Conservation (phyloP, 2,888 invertebrate genomes). For the Agrilus cyanescens region DNA sequence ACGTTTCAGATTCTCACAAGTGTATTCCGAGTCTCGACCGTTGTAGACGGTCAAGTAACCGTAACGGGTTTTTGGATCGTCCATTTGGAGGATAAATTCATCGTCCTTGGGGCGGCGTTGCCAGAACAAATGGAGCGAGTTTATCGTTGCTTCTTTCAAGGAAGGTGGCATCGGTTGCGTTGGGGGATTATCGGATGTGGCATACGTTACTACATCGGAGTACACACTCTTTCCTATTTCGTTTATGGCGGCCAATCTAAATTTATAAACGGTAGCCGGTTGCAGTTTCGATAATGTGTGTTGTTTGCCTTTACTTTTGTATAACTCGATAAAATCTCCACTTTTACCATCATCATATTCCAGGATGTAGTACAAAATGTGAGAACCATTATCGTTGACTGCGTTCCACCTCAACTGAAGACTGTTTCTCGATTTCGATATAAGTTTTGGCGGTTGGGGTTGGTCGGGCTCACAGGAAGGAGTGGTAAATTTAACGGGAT, state of each 20-base stretch:
- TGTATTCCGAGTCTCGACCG: slow-evolving; percentile 58
- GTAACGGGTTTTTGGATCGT: slow-evolving; percentile 34
- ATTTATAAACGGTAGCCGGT: slow-evolving; percentile 68
- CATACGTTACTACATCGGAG: slow-evolving; percentile 54
- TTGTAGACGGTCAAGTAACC: slow-evolving; percentile 57
- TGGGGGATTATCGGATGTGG: slow-evolving; percentile 72
- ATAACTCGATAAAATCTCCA: slow-evolving; percentile 59
- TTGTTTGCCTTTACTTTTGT: slow-evolving; percentile 62
- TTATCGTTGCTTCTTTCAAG: slow-evolving; percentile 50
- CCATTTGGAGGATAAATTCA: slow-evolving; percentile 74
- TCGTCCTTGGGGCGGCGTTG: slow-evolving; percentile 62
- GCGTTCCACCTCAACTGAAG: slow-evolving; percentile 61
- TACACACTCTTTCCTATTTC: slow-evolving; percentile 64
- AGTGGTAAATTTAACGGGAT: slow-evolving; percentile 69
- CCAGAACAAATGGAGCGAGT: slow-evolving; percentile 62
- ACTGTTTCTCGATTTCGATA: slow-evolving; percentile 57
- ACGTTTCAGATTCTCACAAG: slow-evolving; percentile 55
- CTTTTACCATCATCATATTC: slow-evolving; percentile 65
- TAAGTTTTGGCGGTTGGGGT: slow-evolving; percentile 59
- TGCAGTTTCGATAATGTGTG: slow-evolving; percentile 63
- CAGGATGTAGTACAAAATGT: slow-evolving; percentile 61
- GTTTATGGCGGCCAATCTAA: slow-evolving; percentile 75
- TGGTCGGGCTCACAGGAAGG: slow-evolving; percentile 70
- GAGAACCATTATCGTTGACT: slow-evolving; percentile 68
- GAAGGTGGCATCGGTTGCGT: slow-evolving; percentile 66